These are phyloP conservation scores for Bubalus kerabau DNA, from an alignment of 2,113 vertebrate species.

Conservation along the genomic window DNA sequence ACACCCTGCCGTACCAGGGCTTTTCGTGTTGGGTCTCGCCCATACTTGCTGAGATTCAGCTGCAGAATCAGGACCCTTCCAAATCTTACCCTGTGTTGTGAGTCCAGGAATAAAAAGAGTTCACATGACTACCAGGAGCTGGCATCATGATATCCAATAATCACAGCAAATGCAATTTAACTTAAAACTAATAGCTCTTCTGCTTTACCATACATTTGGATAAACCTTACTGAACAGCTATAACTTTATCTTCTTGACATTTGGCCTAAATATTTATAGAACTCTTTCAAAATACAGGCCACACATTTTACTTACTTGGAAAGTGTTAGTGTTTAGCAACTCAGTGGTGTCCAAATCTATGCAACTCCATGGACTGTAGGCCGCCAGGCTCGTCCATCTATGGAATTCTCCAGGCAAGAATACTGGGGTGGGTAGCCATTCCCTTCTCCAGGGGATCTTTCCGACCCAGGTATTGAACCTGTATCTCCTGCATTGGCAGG, in stretches of 20 bases:
- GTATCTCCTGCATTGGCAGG: background rate
- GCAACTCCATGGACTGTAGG: background rate
- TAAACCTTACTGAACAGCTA: background rate
- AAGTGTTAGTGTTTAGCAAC: background rate
- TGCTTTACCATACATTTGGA: background rate
- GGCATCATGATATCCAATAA: background rate
- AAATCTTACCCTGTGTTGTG: background rate
- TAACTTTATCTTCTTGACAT: background rate
- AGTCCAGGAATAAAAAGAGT: rapidly evolving
- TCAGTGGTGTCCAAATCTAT: background rate
- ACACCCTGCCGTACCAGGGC: background rate
- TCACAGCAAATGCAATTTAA: background rate
- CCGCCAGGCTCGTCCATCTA: background rate
- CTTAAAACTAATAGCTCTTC: background rate
- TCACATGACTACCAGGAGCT: background rate
- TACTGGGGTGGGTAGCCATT: background rate
- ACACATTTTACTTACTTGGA: background rate
- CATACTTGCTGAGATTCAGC: background rate
- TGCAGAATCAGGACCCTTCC: background rate
- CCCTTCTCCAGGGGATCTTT: background rate
- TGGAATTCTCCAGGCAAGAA: background rate
- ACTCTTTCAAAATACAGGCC: background rate
- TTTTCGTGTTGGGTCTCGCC: background rate
- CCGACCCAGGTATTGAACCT: background rate
- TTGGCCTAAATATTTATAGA: background rate